A percentile compares a stretch with the other conserved stretches of the same genome.
Evolutionary conservation across 2,888 invertebrate species (phyloP).

Genomic region (Acheta domesticus): DNA sequence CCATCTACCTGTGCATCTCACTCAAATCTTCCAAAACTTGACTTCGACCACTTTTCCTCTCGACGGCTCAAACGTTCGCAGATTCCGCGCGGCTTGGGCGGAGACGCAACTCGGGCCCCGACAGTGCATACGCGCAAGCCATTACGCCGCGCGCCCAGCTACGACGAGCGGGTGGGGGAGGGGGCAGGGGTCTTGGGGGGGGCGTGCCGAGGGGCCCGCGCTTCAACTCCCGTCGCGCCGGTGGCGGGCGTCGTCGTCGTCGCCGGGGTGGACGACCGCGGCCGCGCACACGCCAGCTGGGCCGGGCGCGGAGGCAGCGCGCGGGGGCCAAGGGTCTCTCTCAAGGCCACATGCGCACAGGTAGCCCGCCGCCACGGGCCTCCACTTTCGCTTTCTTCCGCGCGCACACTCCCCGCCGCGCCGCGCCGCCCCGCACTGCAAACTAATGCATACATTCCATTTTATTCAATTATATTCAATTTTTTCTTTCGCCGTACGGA

Average conservation of each 20-base stretch:
- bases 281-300: background rate
- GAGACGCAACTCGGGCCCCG: too few species aligned
- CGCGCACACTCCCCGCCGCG: background rate
- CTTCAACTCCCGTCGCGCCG: background rate
- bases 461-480: too few species aligned
- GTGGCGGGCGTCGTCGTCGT: background rate
- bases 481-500: too few species aligned
- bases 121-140: too few species aligned
- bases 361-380: background rate
- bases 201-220: background rate
- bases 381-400: slow-evolving; percentile 1
- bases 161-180: background rate
- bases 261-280: background rate
- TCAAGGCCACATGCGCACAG: background rate
- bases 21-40: too few species aligned
- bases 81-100: too few species aligned
- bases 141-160: too few species aligned
- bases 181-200: too few species aligned
- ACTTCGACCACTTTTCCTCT: too few species aligned
- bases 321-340: slow-evolving; percentile 10
- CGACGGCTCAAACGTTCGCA: too few species aligned
- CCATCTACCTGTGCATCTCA: too few species aligned
- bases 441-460: background rate
- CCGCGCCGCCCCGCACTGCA: background rate
- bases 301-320: background rate